Base-by-base conservation (phyloP, 2,888 invertebrate species). In the Limnephilus auricula region DNA sequence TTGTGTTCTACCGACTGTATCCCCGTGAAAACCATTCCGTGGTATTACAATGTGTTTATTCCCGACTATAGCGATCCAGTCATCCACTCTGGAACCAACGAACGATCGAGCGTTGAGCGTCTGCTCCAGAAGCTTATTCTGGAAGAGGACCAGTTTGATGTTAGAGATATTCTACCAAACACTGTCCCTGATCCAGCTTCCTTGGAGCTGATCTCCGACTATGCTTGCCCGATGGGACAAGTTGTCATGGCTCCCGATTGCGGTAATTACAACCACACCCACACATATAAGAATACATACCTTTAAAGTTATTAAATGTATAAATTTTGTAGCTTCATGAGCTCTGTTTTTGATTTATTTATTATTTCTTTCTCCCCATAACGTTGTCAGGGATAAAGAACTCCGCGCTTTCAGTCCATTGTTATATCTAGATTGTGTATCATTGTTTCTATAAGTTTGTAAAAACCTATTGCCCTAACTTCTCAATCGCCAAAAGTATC, bases 211-310 rank as follows among this genome's bases (percentile, higher is more conserved):
- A 97, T 97, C 93, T 99, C 99, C 0, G 98, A 99, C 94, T 99
- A 99, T 94, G 98, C 98, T 90, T 99, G 99, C 94, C 98, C 98
- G 0, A 96, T 97, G 93, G 99, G 99, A 90, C 98, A 99, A 96
- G 99, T 99, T 40, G 98, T 99, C 0, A 98, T 98, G 96, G 98
- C 98, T 83, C 98, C 99, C 90, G 98, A 98, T 94, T 99, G 99
- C 95, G 99, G 98, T 98, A 96, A 95, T 96, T 95, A 80, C n/a
- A 65, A 65, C 6, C 25, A 5, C 9, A 65, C 25, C 18, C 13
- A 18, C 1, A 45, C 15, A 3, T 15, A 13, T 45, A 1, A 50
- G 4, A 40, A 40, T 15, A 50, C 18, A 65, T 65, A 6, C 18
- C 25, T 6, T 65, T 25, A 65, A 65, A n/a, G 5, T 3, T 6